Evolutionary conservation across 2,113 vertebrate genomes (phyloP).

Genomic region (Pandion haliaetus): DNA sequence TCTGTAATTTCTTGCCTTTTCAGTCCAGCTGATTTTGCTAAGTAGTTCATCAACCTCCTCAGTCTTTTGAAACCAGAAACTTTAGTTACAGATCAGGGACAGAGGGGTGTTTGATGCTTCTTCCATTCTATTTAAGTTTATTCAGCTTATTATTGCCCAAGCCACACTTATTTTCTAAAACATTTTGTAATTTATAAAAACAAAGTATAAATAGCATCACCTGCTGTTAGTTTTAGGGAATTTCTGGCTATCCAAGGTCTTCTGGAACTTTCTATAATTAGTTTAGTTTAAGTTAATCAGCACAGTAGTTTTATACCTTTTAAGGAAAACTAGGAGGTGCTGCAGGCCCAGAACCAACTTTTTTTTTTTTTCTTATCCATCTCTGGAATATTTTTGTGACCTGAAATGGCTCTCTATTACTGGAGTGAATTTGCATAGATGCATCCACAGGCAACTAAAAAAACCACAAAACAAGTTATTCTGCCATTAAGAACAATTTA

Average conservation of each 20-base stretch:
- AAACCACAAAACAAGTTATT: neutral
- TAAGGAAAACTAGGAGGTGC: neutral
- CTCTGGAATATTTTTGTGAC: neutral
- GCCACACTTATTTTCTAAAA: neutral
- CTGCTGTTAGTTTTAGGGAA: neutral
- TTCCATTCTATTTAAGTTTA: neutral
- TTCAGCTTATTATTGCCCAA: neutral
- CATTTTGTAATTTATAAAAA: neutral
- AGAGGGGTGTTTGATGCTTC: neutral
- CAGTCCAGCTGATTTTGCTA: neutral
- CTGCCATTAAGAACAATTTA: neutral
- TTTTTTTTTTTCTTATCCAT: neutral
- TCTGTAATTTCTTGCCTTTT: neutral
- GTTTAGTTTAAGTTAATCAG: neutral
- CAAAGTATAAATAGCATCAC: slow-evolving; percentile 5
- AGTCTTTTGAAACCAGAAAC: neutral
- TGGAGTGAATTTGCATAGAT: neutral
- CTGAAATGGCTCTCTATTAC: neutral
- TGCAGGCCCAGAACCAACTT: neutral
- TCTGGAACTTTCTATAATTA: neutral
- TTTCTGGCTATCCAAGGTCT: neutral
- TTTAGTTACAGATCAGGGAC: neutral
- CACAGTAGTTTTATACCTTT: neutral
- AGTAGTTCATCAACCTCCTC: neutral
- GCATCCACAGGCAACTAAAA: neutral